Percentiles rank a stretch among this genome's conserved stretches.
Evolutionary conservation across 2,797 vertebrate species (phyloP).

Genomic region (Parauchenoglanis punctatus): DNA sequence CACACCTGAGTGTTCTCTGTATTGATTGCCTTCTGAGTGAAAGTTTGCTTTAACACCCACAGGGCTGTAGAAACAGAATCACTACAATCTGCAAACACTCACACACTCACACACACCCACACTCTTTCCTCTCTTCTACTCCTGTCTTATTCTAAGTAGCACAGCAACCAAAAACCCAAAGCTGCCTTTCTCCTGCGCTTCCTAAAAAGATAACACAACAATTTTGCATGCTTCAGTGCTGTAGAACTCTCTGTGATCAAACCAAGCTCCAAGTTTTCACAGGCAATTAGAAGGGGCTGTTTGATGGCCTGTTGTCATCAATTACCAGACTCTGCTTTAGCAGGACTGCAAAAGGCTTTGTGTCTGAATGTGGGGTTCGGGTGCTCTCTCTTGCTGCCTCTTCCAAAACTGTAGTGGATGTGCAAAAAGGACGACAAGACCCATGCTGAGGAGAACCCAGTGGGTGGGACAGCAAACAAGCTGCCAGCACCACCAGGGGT

Average conservation of each 20-base stretch:
- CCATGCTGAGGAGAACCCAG: conserved; percentile 45
- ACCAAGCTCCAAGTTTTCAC: conserved; percentile 46
- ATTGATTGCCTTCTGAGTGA: conserved; percentile 59
- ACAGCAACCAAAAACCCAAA: conserved; percentile 23
- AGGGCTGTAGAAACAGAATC: conserved; percentile 53
- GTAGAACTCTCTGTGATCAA: conserved; percentile 27
- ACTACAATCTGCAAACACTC: conserved; percentile 47
- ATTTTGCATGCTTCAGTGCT: conserved; percentile 44
- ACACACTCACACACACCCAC: conserved; percentile 29
- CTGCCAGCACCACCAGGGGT: conserved; percentile 46
- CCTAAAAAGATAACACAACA: conserved; percentile 35
- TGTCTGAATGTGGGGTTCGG: conserved; percentile 20
- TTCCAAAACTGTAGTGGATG: conserved; percentile 46
- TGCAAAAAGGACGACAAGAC: conserved; percentile 48
- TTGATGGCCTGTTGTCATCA: conserved; percentile 51
- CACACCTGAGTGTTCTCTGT: conserved; percentile 56
- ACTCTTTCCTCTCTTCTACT: conserved; percentile 26
- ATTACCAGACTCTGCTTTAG: conserved; percentile 48
- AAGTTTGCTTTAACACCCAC: conserved; percentile 60
- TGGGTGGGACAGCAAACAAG: conserved; percentile 51
- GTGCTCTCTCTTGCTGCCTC: conserved; percentile 4
- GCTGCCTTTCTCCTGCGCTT: conserved; percentile 44
- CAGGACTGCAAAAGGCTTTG: conserved; percentile 30
- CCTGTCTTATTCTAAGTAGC: conserved; percentile 39
- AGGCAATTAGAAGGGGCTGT: conserved; percentile 50